phyloP scores from a whole-genome alignment of 2,113 vertebrate species.

The Cebidichthys violaceus region DNA sequence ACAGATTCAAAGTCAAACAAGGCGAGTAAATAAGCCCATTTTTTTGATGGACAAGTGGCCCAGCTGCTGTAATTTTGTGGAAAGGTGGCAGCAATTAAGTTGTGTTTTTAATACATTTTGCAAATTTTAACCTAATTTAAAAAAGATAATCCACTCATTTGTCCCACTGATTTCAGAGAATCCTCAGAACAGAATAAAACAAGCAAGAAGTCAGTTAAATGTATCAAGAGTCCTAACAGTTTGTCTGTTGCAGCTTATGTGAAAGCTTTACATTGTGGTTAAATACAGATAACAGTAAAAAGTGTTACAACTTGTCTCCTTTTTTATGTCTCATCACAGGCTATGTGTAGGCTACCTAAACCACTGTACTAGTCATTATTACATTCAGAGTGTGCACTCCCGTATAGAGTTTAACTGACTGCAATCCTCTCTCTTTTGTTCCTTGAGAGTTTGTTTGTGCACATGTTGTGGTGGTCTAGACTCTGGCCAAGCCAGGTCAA shows the following conservation, averaged over 20 bases:
- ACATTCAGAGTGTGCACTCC: slow-evolving; percentile 1
- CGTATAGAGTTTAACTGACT: neutral
- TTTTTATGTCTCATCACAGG: neutral
- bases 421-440: slow-evolving; percentile 1
- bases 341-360: neutral
- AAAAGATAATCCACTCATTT: neutral
- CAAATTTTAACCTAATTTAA: neutral
- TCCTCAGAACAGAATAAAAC: neutral
- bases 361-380: neutral
- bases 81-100: neutral
- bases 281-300: neutral
- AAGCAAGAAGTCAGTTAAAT: neutral
- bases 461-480: slow-evolving; percentile 60
- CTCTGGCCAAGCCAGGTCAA: slow-evolving; percentile 32
- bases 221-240: neutral
- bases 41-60: neutral
- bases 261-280: neutral
- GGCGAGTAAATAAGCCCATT: neutral
- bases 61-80: neutral
- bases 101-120: neutral
- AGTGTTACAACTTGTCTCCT: neutral
- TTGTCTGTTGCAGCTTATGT: neutral
- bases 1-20: neutral
- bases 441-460: slow-evolving; percentile 60
- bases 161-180: neutral